Evolutionary conservation across 2,113 vertebrate genomes (phyloP).

Genomic region (Pavo muticus): DNA sequence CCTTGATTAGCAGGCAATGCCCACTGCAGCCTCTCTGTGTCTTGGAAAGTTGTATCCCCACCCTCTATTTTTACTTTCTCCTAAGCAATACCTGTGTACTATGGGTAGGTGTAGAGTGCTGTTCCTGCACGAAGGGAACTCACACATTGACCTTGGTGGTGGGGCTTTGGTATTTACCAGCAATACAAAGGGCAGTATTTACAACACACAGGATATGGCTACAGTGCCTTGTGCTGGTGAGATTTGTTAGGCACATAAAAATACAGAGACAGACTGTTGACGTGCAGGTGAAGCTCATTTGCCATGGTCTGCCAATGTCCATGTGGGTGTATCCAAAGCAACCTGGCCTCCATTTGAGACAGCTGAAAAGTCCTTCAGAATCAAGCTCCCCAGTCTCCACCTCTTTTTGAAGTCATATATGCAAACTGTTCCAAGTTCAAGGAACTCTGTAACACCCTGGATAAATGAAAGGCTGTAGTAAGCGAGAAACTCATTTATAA

Average conservation of each 20-base stretch:
- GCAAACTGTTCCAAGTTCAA: not conserved
- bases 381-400: not conserved
- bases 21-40: not conserved
- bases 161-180: not conserved
- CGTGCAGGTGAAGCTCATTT: not conserved
- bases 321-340: not conserved
- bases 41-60: not conserved
- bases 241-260: not conserved
- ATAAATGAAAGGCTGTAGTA: not conserved
- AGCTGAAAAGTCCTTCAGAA: not conserved
- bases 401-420: not conserved
- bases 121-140: not conserved
- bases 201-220: not conserved
- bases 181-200: not conserved
- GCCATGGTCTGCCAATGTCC: not conserved
- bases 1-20: not conserved
- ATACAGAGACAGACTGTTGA: not conserved
- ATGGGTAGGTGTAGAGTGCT: not conserved
- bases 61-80: not conserved
- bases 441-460: not conserved
- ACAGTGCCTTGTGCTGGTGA: not conserved
- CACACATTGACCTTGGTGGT: fast-evolving
- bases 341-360: not conserved
- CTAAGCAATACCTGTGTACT: not conserved
- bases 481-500: not conserved